Percentiles rank a stretch among this genome's conserved stretches.
These are phyloP conservation scores for Machimus rusticus DNA, from an alignment of 2,888 invertebrate species.

Conservation along the genomic window DNA sequence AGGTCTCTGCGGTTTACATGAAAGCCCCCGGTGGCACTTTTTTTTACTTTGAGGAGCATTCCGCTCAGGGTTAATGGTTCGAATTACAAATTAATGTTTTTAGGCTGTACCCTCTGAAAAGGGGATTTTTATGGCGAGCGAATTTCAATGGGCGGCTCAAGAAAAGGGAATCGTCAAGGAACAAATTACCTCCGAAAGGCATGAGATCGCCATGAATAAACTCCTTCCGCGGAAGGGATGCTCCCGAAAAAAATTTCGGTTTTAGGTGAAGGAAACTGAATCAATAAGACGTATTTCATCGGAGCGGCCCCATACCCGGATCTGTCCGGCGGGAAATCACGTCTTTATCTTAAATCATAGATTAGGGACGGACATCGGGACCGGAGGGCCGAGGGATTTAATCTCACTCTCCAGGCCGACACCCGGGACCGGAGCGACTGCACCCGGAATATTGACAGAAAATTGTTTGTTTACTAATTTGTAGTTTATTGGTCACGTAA, in stretches of 20 bases:
- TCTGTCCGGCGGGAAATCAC: slow-evolving; percentile 7
- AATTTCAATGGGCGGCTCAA: neutral
- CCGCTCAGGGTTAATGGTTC: slow-evolving; percentile 3
- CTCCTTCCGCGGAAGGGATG: neutral
- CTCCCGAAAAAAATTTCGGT: neutral
- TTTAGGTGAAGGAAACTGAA: neutral
- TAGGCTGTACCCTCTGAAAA: neutral
- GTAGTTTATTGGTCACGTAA: slow-evolving; percentile 47
- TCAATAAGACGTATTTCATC: neutral
- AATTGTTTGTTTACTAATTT: slow-evolving; percentile 47
- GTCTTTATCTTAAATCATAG: slow-evolving; percentile 36
- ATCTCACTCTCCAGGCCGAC: neutral
- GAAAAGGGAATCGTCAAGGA: neutral
- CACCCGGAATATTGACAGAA: slow-evolving; percentile 42
- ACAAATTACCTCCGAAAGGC: neutral
- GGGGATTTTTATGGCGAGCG: slow-evolving; percentile 6
- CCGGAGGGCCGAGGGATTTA: neutral
- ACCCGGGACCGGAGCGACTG: neutral
- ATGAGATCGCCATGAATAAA: neutral
- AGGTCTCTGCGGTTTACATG: slow-evolving; percentile 19
- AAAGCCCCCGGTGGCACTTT: neutral
- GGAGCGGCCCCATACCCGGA: neutral
- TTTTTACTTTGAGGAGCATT: neutral
- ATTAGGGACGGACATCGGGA: neutral
- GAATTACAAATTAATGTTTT: slow-evolving; percentile 28